These are phyloP conservation scores for Drosophila pectinifera DNA, from an alignment of 1,140 invertebrate species.

Conservation along the genomic window DNA sequence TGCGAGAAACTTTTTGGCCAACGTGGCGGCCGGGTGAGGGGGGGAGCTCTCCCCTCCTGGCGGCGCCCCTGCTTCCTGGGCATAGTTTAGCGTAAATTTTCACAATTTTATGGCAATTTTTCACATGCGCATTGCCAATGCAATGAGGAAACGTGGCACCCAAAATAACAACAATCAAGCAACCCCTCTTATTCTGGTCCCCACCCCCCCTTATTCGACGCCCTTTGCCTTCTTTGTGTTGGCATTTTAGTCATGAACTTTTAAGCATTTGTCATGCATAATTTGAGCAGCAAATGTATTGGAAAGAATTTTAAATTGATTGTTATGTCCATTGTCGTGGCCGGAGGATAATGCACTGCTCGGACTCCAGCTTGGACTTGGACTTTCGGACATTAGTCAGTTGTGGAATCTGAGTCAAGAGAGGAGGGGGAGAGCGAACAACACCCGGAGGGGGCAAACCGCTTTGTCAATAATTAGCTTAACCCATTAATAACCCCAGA, in stretches of 20 bases:
- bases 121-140: slow-evolving; percentile 65
- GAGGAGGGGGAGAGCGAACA: slow-evolving; percentile 13
- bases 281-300: slow-evolving; percentile 81
- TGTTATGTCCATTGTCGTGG: slow-evolving; percentile 58
- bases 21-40: slow-evolving; percentile 32
- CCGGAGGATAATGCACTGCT: slow-evolving; percentile 14
- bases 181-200: no score
- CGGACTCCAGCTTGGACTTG: slow-evolving; percentile 1
- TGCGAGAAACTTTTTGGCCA: slow-evolving; percentile 47
- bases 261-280: slow-evolving; percentile 83
- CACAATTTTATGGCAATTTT: slow-evolving; percentile 83
- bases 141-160: slow-evolving; percentile 17
- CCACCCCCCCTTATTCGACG: not conserved
- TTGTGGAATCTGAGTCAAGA: not conserved
- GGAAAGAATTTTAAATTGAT: slow-evolving; percentile 83
- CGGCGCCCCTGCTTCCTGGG: slow-evolving; percentile 3
- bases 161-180: slow-evolving; percentile 14
- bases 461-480: slow-evolving; percentile 81
- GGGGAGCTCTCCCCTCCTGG: not conserved
- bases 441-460: slow-evolving; percentile 25
- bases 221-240: slow-evolving; percentile 55
- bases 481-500: slow-evolving; percentile 76
- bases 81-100: slow-evolving; percentile 78
- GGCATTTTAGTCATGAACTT: slow-evolving; percentile 83
- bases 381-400: slow-evolving; percentile 56